phyloP scores from a whole-genome alignment of 2,797 vertebrate species.

The Coregonus ussuriensis region DNA sequence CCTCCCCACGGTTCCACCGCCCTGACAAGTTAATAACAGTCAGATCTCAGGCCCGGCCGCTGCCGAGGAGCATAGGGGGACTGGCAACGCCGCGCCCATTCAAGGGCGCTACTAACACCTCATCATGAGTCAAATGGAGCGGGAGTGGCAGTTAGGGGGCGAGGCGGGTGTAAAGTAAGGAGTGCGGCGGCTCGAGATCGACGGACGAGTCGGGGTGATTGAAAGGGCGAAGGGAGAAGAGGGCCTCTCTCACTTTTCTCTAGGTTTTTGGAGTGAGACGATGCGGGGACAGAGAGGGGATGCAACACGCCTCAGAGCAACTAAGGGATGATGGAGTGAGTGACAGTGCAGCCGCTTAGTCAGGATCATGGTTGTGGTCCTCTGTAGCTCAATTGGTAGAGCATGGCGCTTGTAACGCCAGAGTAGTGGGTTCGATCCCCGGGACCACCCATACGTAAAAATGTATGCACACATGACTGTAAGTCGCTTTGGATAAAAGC shows the following conservation, averaged over 20 bases:
- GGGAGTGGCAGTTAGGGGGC: constrained; percentile 42
- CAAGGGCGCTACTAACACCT: constrained; percentile 72
- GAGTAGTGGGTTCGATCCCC: too few relatives aligned
- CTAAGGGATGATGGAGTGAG: background rate
- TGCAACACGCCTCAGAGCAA: background rate
- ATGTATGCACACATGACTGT: too few relatives aligned
- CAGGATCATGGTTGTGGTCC: background rate
- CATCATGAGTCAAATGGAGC: constrained; percentile 78
- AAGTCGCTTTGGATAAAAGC: too few relatives aligned
- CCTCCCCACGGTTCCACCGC: background rate
- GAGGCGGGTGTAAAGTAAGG: constrained; percentile 38
- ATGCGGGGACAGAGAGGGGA: background rate
- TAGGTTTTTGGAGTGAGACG: background rate
- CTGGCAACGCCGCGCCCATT: constrained; percentile 59
- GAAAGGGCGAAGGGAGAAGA: background rate
- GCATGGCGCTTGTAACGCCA: too few relatives aligned
- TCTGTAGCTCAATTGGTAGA: too few relatives aligned
- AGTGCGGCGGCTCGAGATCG: constrained; percentile 31
- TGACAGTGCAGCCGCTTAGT: background rate
- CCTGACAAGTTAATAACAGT: constrained; percentile 8
- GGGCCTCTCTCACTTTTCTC: background rate
- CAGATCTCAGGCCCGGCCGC: background rate
- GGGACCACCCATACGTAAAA: too few relatives aligned
- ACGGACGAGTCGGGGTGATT: constrained; percentile 43
- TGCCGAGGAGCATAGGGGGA: constrained; percentile 33